A percentile compares a stretch with the other conserved stretches of the same genome.
These are phyloP conservation scores for Mycetomoellerius zeteki DNA, from an alignment of 1,140 invertebrate genomes.

Conservation along the genomic window DNA sequence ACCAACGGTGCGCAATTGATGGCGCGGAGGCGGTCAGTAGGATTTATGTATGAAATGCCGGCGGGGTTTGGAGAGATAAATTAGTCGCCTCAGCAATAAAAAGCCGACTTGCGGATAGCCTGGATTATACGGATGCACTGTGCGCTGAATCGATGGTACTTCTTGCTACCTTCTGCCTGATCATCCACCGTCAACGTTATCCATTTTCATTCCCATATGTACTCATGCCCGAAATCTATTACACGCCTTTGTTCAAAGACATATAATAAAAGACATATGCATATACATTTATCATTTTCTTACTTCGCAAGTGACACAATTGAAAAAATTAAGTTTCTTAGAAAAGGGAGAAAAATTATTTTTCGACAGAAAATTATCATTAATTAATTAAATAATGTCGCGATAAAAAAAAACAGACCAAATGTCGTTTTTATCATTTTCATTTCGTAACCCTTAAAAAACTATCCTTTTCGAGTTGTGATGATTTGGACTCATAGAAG, in stretches of 20 bases:
- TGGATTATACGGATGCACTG: constrained; percentile 80
- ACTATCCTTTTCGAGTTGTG: not conserved
- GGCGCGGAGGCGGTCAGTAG: constrained; percentile 70
- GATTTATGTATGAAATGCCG: constrained; percentile 80
- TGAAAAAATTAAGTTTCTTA: no score
- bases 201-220: constrained; percentile 62
- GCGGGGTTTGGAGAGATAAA: constrained; percentile 80
- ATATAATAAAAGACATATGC: not conserved
- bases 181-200: constrained; percentile 61
- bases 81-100: constrained; percentile 78
- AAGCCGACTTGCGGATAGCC: constrained; percentile 80
- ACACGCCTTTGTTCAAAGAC: not conserved
- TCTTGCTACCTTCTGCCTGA: constrained; percentile 67
- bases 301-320: no score
- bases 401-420: not conserved
- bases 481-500: not conserved
- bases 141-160: constrained; percentile 75
- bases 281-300: not conserved
- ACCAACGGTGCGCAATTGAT: constrained; percentile 48
- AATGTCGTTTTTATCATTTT: not conserved
- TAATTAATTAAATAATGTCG: no score
- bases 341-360: no score
- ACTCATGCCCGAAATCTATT: not conserved
- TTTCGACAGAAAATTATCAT: no score
- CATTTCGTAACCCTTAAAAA: not conserved